A percentile compares a stretch with the other conserved stretches of the same genome.
Conservation (phyloP, 1,140 invertebrate species). For the Heliconius hewitsoni region DNA sequence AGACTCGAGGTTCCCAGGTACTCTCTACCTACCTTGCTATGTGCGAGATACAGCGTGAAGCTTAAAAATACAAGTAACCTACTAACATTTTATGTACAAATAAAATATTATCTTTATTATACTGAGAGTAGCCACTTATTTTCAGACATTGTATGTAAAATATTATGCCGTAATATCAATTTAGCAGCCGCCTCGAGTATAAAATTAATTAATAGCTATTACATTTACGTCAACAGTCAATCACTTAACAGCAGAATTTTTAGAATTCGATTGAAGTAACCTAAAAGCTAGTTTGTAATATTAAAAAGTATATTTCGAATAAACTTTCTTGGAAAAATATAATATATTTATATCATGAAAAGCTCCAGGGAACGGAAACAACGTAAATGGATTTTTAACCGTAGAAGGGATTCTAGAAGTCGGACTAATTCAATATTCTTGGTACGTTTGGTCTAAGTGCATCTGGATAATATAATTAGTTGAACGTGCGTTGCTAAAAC, state of each 20-base stretch:
- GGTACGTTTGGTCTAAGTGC: constrained; percentile 9
- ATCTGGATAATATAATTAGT: not conserved
- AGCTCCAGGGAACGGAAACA: not conserved
- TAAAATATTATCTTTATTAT: too few relatives aligned
- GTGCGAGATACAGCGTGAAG: too few relatives aligned
- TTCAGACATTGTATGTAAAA: not conserved
- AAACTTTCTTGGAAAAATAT: not conserved
- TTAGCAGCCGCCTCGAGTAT: not conserved
- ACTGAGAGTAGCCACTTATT: not conserved
- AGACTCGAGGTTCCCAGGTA: too few relatives aligned
- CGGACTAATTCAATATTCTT: not conserved
- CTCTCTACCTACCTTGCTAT: too few relatives aligned
- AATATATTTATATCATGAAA: not conserved
- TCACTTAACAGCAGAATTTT: not conserved
- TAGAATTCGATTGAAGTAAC: not conserved
- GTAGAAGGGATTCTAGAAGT: not conserved
- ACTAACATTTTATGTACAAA: too few relatives aligned
- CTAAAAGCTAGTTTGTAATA: not conserved
- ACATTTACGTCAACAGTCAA: not conserved
- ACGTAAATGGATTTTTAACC: constrained; percentile 11
- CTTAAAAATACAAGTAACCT: too few relatives aligned
- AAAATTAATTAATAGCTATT: not conserved
- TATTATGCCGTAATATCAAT: not conserved
- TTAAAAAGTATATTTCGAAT: not conserved
- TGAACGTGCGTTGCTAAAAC: not conserved